Evolutionary conservation across 2,888 invertebrate genomes (phyloP), one percentile per base, ranked within the genome.

Genomic region (Synanthedon tipuliformis): DNA sequence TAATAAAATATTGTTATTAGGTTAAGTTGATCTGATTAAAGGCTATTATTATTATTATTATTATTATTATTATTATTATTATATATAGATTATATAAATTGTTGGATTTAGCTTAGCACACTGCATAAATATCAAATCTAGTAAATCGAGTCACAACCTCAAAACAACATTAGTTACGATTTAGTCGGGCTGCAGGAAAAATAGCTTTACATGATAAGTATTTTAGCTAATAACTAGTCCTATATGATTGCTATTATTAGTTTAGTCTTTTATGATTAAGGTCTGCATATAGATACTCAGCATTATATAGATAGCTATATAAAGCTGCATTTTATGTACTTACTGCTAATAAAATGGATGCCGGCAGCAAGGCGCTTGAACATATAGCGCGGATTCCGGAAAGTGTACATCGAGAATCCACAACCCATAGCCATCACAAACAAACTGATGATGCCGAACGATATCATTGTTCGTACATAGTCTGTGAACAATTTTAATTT

Each of bases 281-380:
- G 12, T 50, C 45, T 52, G 41, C 48, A 49, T 23, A 40, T 50
- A 50, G 15, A 41, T 34, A 5, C 34, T 7, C 10, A 34, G 34
- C 10, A 34, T 10, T 18, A 23, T 10, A 45, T 49, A 23, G 23
- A 18, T 18, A 15, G 27, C 27, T 10, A 45, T 49, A 23, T 41
- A 18, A 40, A 15, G 27, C 27, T 45, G 51, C 4, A 11, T 40
- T 51, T 41, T 40, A 48, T 23, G 53, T 62, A 85, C 88, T 90
- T 76, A 94, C 94, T 92, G 71, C 94, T 92, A 55, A 96, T 93
- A 65, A 96, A 92, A 71, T 95, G 94, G 56, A 95, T 92, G 16
- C 94, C 93, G 0, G 94, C 95, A 3, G 95, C 94, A 23, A 96
- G 88, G 41, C 96, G 88, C 73, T 96, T 96, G 84, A 95, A 95